Conservation (phyloP, 2,888 invertebrate species). For the Hydraecia micacea region DNA sequence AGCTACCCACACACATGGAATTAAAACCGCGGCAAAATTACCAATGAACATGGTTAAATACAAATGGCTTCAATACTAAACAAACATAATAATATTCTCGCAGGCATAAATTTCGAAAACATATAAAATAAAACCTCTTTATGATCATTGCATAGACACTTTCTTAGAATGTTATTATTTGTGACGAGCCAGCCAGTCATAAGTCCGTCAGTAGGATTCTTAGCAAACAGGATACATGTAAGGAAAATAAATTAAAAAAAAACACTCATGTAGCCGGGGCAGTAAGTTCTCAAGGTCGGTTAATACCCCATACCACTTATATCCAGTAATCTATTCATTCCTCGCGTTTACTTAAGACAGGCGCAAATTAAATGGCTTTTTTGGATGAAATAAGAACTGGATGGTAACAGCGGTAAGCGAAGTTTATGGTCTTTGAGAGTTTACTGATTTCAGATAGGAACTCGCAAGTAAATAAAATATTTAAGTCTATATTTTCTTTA, state of each 20-base stretch:
- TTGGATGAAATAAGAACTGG: conserved; percentile 42
- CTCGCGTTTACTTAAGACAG: conserved; percentile 63
- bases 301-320: conserved; percentile 66
- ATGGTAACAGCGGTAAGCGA: neutral
- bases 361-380: conserved; percentile 55
- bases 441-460: conserved; percentile 34
- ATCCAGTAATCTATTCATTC: conserved; percentile 67
- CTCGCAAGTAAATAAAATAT: neutral
- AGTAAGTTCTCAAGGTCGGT: conserved; percentile 72
- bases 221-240: conserved; percentile 56
- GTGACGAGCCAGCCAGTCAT: conserved; percentile 27
- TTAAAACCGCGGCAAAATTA: conserved; percentile 6
- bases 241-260: conserved; percentile 51
- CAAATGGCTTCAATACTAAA: conserved; percentile 12
- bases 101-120: neutral
- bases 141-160: conserved; percentile 24
- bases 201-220: conserved; percentile 52
- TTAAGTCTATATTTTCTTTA: neutral
- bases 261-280: conserved; percentile 42
- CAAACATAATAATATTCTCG: neutral
- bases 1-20: neutral
- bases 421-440: conserved; percentile 43
- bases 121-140: conserved; percentile 30
- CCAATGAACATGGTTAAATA: conserved; percentile 4
- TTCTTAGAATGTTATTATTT: conserved; percentile 28